phyloP scores from a whole-genome alignment of 2,797 vertebrate species.

The Varecia variegata region DNA sequence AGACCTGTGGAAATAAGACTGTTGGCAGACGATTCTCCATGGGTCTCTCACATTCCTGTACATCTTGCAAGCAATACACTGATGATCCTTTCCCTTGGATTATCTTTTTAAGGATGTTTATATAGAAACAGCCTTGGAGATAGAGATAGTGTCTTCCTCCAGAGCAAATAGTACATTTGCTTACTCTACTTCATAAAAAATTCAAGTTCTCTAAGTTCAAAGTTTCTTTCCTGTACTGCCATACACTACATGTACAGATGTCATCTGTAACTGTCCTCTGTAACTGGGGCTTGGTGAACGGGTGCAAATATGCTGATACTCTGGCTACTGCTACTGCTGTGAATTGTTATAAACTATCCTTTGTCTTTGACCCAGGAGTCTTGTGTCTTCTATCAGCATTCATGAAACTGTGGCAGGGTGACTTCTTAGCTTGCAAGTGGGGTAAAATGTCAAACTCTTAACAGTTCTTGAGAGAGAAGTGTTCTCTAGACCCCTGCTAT shows the following conservation, averaged over 20 bases:
- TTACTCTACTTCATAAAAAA: background rate
- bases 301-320: background rate
- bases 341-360: background rate
- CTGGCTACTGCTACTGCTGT: background rate
- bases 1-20: background rate
- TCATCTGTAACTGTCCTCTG: background rate
- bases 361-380: background rate
- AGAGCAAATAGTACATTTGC: background rate
- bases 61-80: background rate
- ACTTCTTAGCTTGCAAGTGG: background rate
- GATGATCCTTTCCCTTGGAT: background rate
- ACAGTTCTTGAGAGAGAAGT: background rate
- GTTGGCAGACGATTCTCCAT: background rate
- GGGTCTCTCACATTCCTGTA: background rate
- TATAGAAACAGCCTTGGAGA: background rate
- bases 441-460: background rate
- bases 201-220: background rate
- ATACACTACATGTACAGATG: fast-evolving
- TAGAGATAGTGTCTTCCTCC: background rate
- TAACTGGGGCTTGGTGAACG: background rate
- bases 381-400: background rate
- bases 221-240: background rate
- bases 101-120: background rate
- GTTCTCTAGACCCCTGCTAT: background rate
- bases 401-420: background rate